Percentiles rank a stretch among this genome's conserved stretches.
Conservation (phyloP, 2,888 invertebrate species). For the Hypercompe scribonia region DNA sequence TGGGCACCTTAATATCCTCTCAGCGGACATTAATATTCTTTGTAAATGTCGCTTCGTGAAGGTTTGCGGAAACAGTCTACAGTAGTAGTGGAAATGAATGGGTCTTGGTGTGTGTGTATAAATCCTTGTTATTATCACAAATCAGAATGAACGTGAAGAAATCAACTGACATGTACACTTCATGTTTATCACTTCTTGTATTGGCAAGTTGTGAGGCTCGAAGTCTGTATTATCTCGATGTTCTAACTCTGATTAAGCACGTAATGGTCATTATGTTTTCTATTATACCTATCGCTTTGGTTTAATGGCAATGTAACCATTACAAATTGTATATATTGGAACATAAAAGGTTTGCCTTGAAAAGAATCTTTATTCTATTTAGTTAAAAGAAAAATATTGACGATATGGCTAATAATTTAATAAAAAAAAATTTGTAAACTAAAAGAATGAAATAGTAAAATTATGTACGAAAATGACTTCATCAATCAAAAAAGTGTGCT, state of each 20-base stretch:
- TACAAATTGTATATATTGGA: background rate
- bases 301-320: too few species aligned
- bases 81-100: background rate
- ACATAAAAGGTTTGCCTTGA: background rate
- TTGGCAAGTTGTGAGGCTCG: background rate
- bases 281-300: background rate
- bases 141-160: background rate
- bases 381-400: background rate
- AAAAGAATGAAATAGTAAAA: too few species aligned
- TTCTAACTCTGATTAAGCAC: background rate
- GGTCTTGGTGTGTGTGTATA: constrained; percentile 1
- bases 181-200: background rate
- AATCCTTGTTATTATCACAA: background rate
- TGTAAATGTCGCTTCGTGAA: constrained; percentile 30
- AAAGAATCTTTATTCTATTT: background rate
- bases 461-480: too few species aligned
- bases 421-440: background rate
- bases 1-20: constrained; percentile 31
- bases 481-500: too few species aligned
- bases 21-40: constrained; percentile 40
- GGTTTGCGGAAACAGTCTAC: constrained; percentile 40
- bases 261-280: background rate
- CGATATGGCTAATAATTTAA: background rate
- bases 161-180: background rate
- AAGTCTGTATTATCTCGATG: background rate